Evolutionary conservation across 2,888 invertebrate species (phyloP), one percentile per base, ranked within the genome.

Genomic region (Masnerella sp.): DNA sequence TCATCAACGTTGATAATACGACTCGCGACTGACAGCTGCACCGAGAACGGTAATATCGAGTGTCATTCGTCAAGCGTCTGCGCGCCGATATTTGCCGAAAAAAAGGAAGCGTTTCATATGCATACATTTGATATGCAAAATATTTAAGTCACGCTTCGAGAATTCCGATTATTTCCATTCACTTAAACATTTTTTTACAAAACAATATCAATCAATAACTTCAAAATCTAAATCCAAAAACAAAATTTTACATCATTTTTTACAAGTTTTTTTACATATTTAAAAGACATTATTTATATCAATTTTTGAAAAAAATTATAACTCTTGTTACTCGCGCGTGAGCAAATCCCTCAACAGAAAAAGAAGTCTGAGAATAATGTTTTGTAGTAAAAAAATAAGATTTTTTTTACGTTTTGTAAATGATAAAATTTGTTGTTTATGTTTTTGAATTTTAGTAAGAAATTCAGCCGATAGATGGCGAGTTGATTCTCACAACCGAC

Each of bases 1-100:
- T 61, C 61, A 61, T 61, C 61, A 32, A 3, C 36, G 32, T 8
- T 20, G 51, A 49, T 61, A 61, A 61, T 30, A 51, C n/a, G 9
- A 40, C 40, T 30, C 20, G 51, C 40, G 5, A 20, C 25, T 12
- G 51, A 40, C 62, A 43, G 51, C 42, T 32, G 42, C 22, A 17
- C 14, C 51, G 25, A 52, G 51, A 51, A 40, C 15, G 8, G 61
- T 61, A 40, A 61, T 51, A 51, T 61, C 42, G 32, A 30, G 49
- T 49, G 61, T 49, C 49, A 49, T 49, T 49, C 45, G 40, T 61
- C 49, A 30, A 49, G 7, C 17, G 28, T 43, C 32, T 22, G 22
- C 5, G n/a, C 30, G 11, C 15, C 15, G 14, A 20, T 36, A 45
- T 58, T 58, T 36, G 3, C 8, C 34, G 2, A 38, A 40, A 54